Percentiles rank a stretch among this genome's conserved stretches.
These are phyloP conservation scores for Intellagama lesueurii DNA, from an alignment of 2,797 vertebrate genomes.

Conservation along the genomic window DNA sequence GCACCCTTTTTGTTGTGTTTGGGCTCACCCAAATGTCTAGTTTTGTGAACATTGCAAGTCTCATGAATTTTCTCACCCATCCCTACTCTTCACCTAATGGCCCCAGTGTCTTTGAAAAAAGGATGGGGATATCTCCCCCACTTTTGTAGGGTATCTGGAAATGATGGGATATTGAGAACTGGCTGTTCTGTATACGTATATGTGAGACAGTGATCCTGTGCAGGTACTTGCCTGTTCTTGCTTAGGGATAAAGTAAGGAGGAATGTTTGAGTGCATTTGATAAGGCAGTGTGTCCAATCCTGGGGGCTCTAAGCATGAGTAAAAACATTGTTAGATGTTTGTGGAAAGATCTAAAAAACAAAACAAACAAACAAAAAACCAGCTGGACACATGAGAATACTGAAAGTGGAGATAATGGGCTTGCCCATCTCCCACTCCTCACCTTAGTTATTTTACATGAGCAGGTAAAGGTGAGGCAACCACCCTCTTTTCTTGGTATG, in stretches of 20 bases:
- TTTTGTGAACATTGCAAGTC: background rate
- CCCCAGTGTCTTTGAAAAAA: background rate
- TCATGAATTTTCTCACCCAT: background rate
- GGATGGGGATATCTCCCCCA: background rate
- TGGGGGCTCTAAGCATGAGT: background rate
- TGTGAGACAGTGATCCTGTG: background rate
- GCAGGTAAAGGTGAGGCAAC: rapidly evolving
- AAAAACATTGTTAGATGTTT: background rate
- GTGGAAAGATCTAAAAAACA: background rate
- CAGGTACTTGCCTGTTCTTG: background rate
- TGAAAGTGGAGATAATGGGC: no score
- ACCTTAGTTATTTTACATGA: no score
- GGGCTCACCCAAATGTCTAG: background rate
- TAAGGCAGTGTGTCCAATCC: background rate
- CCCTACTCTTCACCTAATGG: background rate
- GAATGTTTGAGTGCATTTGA: background rate
- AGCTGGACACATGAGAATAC: no score
- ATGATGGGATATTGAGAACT: background rate
- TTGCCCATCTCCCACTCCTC: no score
- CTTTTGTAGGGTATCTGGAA: background rate
- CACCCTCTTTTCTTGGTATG: slow-evolving; percentile 12
- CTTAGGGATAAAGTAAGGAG: background rate
- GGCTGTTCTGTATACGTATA: background rate
- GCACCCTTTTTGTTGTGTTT: background rate
- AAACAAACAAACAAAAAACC: no score